Percentiles rank a stretch among this genome's conserved stretches.
These are phyloP conservation scores for Frankliniella intonsa DNA, from an alignment of 2,888 invertebrate genomes.

Conservation along the genomic window DNA sequence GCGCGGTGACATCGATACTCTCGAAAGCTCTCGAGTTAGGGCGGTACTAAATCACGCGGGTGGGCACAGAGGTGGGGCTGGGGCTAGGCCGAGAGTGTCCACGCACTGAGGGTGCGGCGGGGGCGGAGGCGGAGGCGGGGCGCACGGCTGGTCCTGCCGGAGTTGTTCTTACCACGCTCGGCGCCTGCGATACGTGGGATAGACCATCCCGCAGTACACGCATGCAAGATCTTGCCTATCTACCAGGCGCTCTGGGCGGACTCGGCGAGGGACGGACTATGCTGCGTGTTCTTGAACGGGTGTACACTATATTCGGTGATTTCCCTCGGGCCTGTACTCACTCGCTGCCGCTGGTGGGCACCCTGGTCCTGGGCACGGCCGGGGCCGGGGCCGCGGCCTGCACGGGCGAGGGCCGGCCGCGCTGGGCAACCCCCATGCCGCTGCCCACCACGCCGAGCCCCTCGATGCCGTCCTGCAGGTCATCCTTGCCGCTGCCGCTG, in stretches of 20 bases:
- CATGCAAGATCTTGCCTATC: neutral
- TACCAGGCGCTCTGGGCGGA: no score
- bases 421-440: slow-evolving; percentile 28
- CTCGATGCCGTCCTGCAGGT: slow-evolving; percentile 42
- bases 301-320: neutral
- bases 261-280: neutral
- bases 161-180: neutral
- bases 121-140: neutral
- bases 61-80: no score
- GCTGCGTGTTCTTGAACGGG: neutral
- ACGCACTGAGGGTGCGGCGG: no score
- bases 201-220: no score
- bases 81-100: no score
- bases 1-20: no score
- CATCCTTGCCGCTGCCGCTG: slow-evolving; percentile 32
- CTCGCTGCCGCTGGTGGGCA: slow-evolving; percentile 37
- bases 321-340: slow-evolving; percentile 32
- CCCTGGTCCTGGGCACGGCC: slow-evolving; percentile 36
- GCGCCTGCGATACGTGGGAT: no score
- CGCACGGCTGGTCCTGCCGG: neutral
- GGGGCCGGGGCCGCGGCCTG: slow-evolving; percentile 39
- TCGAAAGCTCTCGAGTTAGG: no score
- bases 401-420: slow-evolving; percentile 31
- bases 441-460: slow-evolving; percentile 43
- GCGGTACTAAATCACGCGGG: no score